Base-by-base conservation (phyloP, 1,140 invertebrate species). In the Drosophila truncata region DNA sequence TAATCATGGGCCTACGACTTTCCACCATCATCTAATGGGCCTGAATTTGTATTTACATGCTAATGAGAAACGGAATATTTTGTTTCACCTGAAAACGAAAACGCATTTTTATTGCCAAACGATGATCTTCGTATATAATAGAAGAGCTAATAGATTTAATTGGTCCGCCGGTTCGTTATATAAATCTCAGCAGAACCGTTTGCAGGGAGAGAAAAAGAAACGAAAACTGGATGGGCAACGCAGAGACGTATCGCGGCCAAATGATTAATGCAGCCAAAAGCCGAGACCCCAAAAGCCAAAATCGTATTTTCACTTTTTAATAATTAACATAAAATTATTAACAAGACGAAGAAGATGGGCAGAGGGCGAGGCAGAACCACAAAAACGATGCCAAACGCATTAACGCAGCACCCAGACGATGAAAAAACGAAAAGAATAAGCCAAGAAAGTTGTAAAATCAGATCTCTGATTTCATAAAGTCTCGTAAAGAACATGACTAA, bases 261-360 rank as follows among this genome's bases (percentile, higher is more conserved):
- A 47, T 80, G 78, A 80, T 80, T 80, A 80, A 80, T 80, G 77
- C 77, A 78, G 54, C 66, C 61, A 52, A 69, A 62, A 74, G 57
- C 39, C 52, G 58, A 76, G 78, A 81, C 49, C 80, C 77, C 64
- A 75, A 74, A 80, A 66, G 52, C 77, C 61, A 69, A 67, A 83
- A 77, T 61, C 47, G 61, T 76, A 82, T 91, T 91, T 91, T 91
- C 88, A 91, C 88, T 91, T 91, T 91, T 91, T 85, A 91, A 91
- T 91, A 91, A 91, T 91, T 91, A 80, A 91, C 90, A 91, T 88
- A 80, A 84, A 81, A 82, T 72, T 84, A 87, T 88, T 80, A 87
- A 87, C 64, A 74, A 78, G 78, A 52, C 52, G 59, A 64, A 35
- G 60, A 75, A 47, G 72, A 57, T 58, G 29, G 8, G 69, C 69